Percentiles rank a stretch among this genome's conserved stretches.
Evolutionary conservation across 2,113 vertebrate genomes (phyloP).

Genomic region (Strix uralensis): DNA sequence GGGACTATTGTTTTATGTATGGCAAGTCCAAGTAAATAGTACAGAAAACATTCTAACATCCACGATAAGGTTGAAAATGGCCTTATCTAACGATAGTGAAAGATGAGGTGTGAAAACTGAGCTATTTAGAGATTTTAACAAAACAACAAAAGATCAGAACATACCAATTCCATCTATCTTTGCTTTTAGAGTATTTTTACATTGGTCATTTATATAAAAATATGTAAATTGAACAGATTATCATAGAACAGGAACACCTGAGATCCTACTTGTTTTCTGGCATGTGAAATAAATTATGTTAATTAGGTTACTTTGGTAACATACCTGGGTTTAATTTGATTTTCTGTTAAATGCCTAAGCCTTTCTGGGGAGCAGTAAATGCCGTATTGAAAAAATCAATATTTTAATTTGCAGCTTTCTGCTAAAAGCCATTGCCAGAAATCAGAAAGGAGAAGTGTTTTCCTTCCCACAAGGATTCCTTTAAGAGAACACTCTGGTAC

Average conservation of each 20-base stretch:
- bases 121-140: constrained; percentile 60
- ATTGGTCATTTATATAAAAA: not conserved
- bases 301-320: not conserved
- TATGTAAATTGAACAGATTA: not conserved
- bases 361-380: not conserved
- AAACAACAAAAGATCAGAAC: not conserved
- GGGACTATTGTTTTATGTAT: constrained; percentile 60
- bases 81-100: constrained; percentile 36
- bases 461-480: constrained; percentile 16
- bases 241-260: not conserved
- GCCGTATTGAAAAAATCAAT: not conserved
- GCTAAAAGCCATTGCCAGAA: constrained; percentile 27
- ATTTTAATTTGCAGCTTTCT: constrained; percentile 60
- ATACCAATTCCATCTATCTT: constrained; percentile 14
- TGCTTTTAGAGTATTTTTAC: not conserved
- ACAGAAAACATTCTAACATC: not conserved
- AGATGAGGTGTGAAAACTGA: constrained; percentile 36
- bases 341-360: not conserved
- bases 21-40: not conserved
- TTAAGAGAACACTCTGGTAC: not conserved
- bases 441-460: constrained; percentile 22
- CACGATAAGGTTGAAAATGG: constrained; percentile 29
- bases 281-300: not conserved
- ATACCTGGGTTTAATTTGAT: not conserved
- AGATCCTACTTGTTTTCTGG: not conserved